Conservation (phyloP, 2,888 invertebrate genomes). For the Notodonta dromedarius region DNA sequence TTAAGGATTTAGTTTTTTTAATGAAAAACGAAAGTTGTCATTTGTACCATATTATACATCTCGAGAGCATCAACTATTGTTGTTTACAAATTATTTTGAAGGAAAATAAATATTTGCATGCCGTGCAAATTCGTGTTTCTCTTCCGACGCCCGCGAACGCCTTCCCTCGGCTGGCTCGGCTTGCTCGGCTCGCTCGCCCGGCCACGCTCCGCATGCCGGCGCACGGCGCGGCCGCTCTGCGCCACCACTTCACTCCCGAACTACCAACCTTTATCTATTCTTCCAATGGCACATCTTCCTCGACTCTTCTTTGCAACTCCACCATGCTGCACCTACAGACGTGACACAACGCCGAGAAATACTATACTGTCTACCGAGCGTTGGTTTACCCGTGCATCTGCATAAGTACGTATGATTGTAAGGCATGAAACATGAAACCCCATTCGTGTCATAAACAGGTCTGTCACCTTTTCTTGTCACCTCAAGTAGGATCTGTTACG, state of each 20-base stretch:
- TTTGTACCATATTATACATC: constrained; percentile 74
- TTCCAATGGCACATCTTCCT: not conserved
- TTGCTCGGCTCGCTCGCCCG: no score
- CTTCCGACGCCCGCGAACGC: constrained; percentile 20
- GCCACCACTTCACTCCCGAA: not conserved
- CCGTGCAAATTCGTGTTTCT: constrained; percentile 67
- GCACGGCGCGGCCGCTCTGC: not conserved
- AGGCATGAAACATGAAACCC: not conserved
- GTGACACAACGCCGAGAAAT: no score
- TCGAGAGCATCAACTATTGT: constrained; percentile 74
- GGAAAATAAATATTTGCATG: constrained; percentile 80
- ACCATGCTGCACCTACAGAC: no score
- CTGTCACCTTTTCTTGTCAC: constrained; percentile 42
- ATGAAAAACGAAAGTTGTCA: constrained; percentile 76
- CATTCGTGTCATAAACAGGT: not conserved
- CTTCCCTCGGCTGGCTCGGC: constrained; percentile 3
- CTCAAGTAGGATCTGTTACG: no score
- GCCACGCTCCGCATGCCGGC: not conserved
- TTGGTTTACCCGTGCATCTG: no score
- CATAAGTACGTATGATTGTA: not conserved
- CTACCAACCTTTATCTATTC: not conserved
- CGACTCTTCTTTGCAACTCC: no score
- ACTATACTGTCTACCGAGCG: no score
- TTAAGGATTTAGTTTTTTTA: constrained; percentile 78
- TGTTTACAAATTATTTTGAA: constrained; percentile 81